Evolutionary conservation across 1,140 invertebrate species (phyloP).

Genomic region (Ips nitidus): DNA sequence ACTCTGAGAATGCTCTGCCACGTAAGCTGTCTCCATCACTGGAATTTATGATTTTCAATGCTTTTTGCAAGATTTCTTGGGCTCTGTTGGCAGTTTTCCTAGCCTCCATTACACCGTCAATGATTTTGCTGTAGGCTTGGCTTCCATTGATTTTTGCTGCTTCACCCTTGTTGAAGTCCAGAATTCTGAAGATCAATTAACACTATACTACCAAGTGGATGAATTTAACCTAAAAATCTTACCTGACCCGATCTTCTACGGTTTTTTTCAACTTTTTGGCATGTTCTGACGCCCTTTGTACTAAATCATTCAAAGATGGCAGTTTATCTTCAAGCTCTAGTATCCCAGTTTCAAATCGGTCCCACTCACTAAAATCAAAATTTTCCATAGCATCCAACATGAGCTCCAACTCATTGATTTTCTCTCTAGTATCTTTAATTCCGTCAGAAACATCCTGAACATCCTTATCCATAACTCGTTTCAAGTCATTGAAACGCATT

Average conservation of each 20-base stretch:
- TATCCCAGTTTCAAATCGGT: conserved; percentile 33
- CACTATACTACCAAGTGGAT: background rate
- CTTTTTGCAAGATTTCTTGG: conserved; percentile 60
- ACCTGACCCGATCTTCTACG: conserved; percentile 35
- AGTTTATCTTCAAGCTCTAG: conserved; percentile 18
- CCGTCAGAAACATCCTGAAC: conserved; percentile 32
- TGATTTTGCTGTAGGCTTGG: conserved; percentile 79
- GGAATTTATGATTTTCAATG: conserved; percentile 57
- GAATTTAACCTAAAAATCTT: conserved; percentile 4
- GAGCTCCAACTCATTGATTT: conserved; percentile 11
- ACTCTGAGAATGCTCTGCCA: conserved; percentile 50
- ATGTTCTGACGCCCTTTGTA: conserved; percentile 24
- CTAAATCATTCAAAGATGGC: conserved; percentile 22
- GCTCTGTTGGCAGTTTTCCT: conserved; percentile 67
- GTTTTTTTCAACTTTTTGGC: conserved; percentile 33
- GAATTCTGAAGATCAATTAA: conserved; percentile 57
- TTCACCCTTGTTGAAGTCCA: conserved; percentile 68
- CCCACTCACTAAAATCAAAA: conserved; percentile 26
- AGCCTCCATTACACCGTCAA: conserved; percentile 65
- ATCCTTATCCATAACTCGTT: conserved; percentile 26
- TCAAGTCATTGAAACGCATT: conserved; percentile 16
- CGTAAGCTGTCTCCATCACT: conserved; percentile 54
- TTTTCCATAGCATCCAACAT: conserved; percentile 28
- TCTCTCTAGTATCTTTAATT: conserved; percentile 27
- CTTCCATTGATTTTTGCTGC: conserved; percentile 75